Percentiles rank a stretch among this genome's conserved stretches.
Evolutionary conservation across 2,888 invertebrate species (phyloP).

Genomic region (Trachelus iudaicus): DNA sequence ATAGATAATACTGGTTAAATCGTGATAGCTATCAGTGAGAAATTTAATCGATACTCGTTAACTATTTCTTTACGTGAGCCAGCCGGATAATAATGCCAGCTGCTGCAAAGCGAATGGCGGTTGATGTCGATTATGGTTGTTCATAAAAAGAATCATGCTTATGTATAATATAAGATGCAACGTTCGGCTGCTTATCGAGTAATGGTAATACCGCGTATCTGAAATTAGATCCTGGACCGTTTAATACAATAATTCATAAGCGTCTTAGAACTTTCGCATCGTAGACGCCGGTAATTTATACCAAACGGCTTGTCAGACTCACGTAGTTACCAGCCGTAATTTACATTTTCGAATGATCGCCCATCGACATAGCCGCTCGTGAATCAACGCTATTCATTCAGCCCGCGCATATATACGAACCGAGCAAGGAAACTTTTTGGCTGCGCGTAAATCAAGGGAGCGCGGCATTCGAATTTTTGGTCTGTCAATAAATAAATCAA

Average conservation of each 20-base stretch:
- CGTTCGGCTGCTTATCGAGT: background rate
- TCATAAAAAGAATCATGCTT: background rate
- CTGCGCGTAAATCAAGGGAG: background rate
- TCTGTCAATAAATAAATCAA: background rate
- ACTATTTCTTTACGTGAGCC: background rate
- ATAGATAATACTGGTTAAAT: background rate
- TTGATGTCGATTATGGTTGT: background rate
- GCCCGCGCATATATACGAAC: constrained; percentile 6
- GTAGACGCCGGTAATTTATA: background rate
- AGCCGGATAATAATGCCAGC: background rate
- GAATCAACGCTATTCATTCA: constrained; percentile 27
- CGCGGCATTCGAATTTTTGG: background rate
- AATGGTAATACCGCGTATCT: background rate
- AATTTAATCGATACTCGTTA: background rate
- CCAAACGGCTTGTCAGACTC: background rate
- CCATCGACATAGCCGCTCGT: constrained; percentile 9
- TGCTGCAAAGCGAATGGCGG: background rate
- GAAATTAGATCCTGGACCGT: background rate
- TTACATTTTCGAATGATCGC: background rate
- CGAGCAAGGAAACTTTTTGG: background rate
- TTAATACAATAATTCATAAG: background rate
- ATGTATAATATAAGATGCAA: background rate
- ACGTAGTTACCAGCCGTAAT: background rate
- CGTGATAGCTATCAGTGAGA: background rate
- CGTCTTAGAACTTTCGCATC: background rate